Base-by-base conservation (phyloP, 2,113 vertebrate species). In the Pseudorhombus dupliciocellatus region DNA sequence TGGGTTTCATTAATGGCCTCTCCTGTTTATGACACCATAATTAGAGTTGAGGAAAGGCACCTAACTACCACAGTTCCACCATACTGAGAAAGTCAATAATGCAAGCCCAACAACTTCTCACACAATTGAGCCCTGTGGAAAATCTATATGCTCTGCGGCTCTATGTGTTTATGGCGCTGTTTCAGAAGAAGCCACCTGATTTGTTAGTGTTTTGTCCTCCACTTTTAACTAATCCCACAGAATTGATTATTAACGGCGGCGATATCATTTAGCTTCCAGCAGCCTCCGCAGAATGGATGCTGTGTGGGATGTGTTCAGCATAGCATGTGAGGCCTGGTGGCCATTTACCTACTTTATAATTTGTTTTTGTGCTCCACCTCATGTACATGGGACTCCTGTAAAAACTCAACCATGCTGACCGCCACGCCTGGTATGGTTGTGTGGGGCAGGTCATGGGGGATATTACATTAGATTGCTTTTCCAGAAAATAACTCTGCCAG, bases 101-200 rank as follows among this genome's bases (percentile, higher is more conserved):
- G 96, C 96, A 96, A 96, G 94, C 95, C 94, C 96, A 95, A 97
- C 96, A 97, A 96, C 96, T 98, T 96, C 95, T 96, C 96, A 96
- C 95, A 95, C 97, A 97, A 96, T 97, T 97, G 95, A 96, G 94
- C 91, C 91, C 90, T 91, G 92, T 91, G 89, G 94, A 96, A 94
- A 94, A 95, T 97, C 96, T 94, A 98, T 97, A 95, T 81, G 88
- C 94, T 94, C 90, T 93, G 87, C 92, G 92, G 92, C 94, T 94
- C 94, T 92, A 90, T 94, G 77, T 92, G 90, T 92, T 92, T 92
- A 92, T 93, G 90, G 85, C 62, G 71, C 80, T 70, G 94, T 95
- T 96, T 95, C 93, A 94, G 94, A 91, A 89, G 89, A 91, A 88
- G 92, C 90, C 63, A 81, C 74, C 75, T 85, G 85, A 88, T 94